Conservation (phyloP, 2,113 vertebrate genomes). For the Acanthisitta chloris region DNA sequence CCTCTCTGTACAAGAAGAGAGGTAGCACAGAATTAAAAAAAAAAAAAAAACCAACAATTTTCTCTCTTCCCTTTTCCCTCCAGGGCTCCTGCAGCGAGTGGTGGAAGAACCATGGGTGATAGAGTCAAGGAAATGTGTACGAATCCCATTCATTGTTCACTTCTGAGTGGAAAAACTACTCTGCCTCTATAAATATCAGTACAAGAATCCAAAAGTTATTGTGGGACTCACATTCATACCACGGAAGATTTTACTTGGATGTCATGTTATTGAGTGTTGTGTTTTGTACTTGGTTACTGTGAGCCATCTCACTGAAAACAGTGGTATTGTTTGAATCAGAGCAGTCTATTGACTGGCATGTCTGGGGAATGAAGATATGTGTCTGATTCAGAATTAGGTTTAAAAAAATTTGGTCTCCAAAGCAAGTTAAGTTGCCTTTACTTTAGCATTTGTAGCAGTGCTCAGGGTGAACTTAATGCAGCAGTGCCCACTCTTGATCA, state of each 20-base stretch:
- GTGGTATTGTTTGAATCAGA: not conserved
- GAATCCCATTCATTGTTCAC: not conserved
- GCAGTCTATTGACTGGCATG: not conserved
- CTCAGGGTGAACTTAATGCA: not conserved
- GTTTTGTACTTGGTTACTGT: not conserved
- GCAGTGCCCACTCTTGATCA: not conserved
- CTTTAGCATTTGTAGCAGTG: not conserved
- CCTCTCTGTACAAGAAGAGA: not conserved
- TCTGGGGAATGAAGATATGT: not conserved
- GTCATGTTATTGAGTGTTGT: not conserved
- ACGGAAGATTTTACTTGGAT: not conserved
- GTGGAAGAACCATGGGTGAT: not conserved
- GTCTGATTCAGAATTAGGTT: not conserved
- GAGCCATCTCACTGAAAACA: not conserved
- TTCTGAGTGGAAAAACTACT: not conserved
- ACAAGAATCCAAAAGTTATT: not conserved
- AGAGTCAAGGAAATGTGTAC: not conserved
- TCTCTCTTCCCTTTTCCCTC: not conserved
- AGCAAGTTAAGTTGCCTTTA: not conserved
- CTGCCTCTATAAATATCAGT: not conserved
- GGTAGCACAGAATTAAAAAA: not conserved
- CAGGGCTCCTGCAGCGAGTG: not conserved
- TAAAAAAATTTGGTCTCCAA: not conserved
- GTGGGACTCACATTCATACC: not conserved
- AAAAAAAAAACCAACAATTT: not conserved